Evolutionary conservation across 2,113 vertebrate genomes (phyloP).

Genomic region (Canis aureus): DNA sequence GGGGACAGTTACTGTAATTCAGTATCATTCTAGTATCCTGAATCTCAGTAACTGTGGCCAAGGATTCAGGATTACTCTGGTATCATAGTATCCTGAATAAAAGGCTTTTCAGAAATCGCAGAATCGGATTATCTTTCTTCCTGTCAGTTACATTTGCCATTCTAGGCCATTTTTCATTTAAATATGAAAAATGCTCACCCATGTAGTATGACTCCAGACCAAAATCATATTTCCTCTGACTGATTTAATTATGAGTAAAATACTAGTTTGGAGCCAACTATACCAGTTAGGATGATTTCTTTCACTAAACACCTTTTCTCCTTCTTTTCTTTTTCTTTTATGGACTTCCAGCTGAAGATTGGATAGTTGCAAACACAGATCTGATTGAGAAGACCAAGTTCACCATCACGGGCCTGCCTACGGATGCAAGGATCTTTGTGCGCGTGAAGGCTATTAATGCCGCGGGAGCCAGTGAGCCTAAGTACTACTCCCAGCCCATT

Average conservation of each 20-base stretch:
- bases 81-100: not conserved
- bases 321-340: slow-evolving; percentile 36
- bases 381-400: slow-evolving; percentile 96
- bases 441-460: slow-evolving; percentile 96
- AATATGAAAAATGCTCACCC: slow-evolving; percentile 27
- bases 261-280: not conserved
- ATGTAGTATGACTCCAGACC: not conserved
- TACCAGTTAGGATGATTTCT: not conserved
- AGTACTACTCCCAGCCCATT: slow-evolving; percentile 93
- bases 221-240: not conserved
- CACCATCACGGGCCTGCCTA: slow-evolving; percentile 93
- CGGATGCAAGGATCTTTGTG: slow-evolving; percentile 93
- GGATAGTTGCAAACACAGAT: slow-evolving; percentile 93
- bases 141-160: not conserved
- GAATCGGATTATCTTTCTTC: not conserved
- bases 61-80: not conserved
- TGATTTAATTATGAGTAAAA: slow-evolving; percentile 26
- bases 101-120: slow-evolving; percentile 27
- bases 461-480: slow-evolving; percentile 93
- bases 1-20: not conserved
- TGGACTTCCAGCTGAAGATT: slow-evolving; percentile 90
- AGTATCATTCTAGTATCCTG: not conserved
- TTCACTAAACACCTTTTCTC: not conserved
- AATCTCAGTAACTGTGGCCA: not conserved
- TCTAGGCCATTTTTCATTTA: slow-evolving; percentile 38